Evolutionary conservation across 2,113 vertebrate genomes (phyloP).

Genomic region (Periophthalmus modestus): DNA sequence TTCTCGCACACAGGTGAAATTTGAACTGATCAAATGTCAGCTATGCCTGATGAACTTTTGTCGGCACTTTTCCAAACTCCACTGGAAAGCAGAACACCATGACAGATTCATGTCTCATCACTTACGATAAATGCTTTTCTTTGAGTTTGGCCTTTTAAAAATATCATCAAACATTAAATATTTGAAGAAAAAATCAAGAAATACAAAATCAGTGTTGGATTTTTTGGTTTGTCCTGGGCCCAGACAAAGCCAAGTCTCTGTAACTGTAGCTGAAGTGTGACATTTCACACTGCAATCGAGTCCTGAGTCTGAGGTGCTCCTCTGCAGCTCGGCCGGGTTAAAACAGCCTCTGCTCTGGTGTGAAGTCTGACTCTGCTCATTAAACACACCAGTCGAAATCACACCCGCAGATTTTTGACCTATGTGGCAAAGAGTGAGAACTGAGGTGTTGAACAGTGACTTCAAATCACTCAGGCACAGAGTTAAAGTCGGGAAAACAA

Average conservation of each 20-base stretch:
- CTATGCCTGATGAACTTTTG: not conserved
- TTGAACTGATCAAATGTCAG: not conserved
- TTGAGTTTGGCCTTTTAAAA: not conserved
- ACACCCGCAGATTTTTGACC: not conserved
- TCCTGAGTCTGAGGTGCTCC: not conserved
- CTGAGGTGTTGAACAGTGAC: no score
- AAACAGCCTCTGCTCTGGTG: not conserved
- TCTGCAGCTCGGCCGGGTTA: not conserved
- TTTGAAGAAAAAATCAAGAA: not conserved
- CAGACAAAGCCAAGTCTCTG: not conserved
- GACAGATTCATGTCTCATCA: not conserved
- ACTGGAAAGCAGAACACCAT: not conserved
- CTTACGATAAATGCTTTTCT: not conserved
- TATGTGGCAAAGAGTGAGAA: not conserved
- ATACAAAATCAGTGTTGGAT: not conserved
- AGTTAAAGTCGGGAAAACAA: no score
- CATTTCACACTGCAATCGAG: conserved; percentile 5
- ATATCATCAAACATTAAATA: not conserved
- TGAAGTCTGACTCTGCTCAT: not conserved
- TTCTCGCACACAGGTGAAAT: not conserved
- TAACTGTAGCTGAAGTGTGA: conserved; percentile 8
- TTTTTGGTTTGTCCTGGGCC: not conserved
- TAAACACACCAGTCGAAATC: not conserved
- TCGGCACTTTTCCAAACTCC: not conserved
- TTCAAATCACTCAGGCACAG: no score